Evolutionary conservation across 2,797 vertebrate genomes (phyloP).

Genomic region (Podarcis siculus): DNA sequence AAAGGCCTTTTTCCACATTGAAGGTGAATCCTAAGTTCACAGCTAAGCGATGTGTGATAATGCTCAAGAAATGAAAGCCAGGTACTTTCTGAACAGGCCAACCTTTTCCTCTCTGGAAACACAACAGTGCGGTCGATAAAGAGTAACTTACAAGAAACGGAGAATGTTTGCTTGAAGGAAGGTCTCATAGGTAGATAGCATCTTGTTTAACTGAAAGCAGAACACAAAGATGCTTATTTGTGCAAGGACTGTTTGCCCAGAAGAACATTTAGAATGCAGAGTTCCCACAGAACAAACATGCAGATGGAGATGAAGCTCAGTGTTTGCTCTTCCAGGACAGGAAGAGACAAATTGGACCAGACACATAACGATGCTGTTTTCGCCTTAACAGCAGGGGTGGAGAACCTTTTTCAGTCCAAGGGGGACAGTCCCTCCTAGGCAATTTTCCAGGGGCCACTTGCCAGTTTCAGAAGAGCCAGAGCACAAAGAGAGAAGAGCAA

Average conservation of each 20-base stretch:
- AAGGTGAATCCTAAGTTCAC: not conserved
- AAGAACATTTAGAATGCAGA: not conserved
- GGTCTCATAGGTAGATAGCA: conserved; percentile 33
- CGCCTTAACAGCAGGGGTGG: too few relatives aligned
- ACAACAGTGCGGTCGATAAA: too few relatives aligned
- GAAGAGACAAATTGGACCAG: too few relatives aligned
- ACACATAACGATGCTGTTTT: too few relatives aligned
- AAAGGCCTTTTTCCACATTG: not conserved
- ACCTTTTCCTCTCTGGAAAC: too few relatives aligned
- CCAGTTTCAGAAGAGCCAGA: too few relatives aligned
- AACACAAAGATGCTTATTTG: not conserved
- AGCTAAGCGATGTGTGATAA: not conserved
- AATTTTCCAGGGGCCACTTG: too few relatives aligned
- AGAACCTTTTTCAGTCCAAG: too few relatives aligned
- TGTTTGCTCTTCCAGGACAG: not conserved
- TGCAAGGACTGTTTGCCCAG: not conserved
- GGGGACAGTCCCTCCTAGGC: too few relatives aligned
- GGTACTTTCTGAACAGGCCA: not conserved
- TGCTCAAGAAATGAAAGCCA: not conserved
- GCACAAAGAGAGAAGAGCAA: not conserved
- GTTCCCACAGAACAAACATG: not conserved
- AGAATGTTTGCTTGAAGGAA: conserved; percentile 55
- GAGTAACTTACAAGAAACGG: conserved; percentile 56
- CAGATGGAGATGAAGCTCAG: not conserved
- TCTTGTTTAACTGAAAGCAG: conserved; percentile 51